Conservation (phyloP, 2,113 vertebrate genomes). For the Synchiropus splendidus region DNA sequence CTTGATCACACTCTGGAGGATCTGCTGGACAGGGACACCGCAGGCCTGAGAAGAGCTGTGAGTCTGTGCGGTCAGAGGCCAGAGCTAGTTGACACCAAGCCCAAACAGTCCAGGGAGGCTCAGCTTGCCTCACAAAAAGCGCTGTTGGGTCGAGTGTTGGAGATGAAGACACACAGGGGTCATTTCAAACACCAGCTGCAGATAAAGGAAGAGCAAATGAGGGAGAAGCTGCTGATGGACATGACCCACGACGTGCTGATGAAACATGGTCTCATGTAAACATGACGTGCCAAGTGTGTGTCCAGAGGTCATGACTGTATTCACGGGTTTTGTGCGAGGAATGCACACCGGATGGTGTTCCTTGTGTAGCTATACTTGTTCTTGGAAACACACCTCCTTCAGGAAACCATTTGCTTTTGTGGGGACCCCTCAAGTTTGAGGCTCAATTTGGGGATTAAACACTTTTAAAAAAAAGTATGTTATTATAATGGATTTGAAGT, state of each 20-base stretch:
- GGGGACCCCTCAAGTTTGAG: too few species aligned
- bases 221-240: conserved; percentile 45
- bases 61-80: conserved; percentile 40
- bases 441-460: too few species aligned
- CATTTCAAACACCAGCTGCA: conserved; percentile 56
- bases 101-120: conserved; percentile 8
- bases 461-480: too few species aligned
- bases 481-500: too few species aligned
- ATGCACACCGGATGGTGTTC: too few species aligned
- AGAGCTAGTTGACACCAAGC: conserved; percentile 39
- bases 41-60: conserved; percentile 21
- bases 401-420: too few species aligned
- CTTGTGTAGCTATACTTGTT: too few species aligned
- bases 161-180: conserved; percentile 30
- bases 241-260: conserved; percentile 40
- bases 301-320: neutral
- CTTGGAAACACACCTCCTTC: too few species aligned
- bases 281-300: neutral
- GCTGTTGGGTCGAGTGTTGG: conserved; percentile 37
- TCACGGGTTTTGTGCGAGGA: too few species aligned
- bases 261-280: conserved; percentile 35
- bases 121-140: conserved; percentile 2
- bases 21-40: conserved; percentile 24
- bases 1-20: conserved; percentile 16
- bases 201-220: conserved; percentile 39